These are phyloP conservation scores for Carcharodon carcharias DNA, from an alignment of 2,797 vertebrate genomes.

Conservation along the genomic window DNA sequence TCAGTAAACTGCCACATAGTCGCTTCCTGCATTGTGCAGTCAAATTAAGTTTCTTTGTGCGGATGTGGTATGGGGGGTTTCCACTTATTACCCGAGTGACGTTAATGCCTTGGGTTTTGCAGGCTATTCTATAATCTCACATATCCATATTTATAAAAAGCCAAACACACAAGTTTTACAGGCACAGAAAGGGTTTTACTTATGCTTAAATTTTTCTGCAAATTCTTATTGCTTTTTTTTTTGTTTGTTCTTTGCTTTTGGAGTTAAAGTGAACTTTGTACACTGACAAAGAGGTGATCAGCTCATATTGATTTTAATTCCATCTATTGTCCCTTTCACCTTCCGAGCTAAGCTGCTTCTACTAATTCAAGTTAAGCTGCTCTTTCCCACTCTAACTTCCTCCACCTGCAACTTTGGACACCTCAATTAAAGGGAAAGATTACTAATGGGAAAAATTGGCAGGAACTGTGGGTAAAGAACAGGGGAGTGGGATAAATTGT, in stretches of 20 bases:
- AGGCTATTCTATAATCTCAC: background rate
- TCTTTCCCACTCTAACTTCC: background rate
- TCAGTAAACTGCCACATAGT: background rate
- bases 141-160: background rate
- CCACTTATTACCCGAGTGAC: background rate
- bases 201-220: background rate
- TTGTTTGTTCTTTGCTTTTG: background rate
- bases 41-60: background rate
- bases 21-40: background rate
- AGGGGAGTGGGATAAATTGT: background rate
- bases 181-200: background rate
- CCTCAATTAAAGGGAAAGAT: background rate
- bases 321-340: background rate
- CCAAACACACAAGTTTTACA: background rate
- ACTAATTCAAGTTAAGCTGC: background rate
- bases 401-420: background rate
- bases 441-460: background rate
- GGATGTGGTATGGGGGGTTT: constrained; percentile 29
- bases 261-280: background rate
- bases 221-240: background rate
- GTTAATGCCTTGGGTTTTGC: background rate
- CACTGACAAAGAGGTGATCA: background rate
- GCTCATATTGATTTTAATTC: background rate
- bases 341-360: background rate
- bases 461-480: background rate